Evolutionary conservation across 2,888 invertebrate species (phyloP).

Genomic region (Cephus pulcher): DNA sequence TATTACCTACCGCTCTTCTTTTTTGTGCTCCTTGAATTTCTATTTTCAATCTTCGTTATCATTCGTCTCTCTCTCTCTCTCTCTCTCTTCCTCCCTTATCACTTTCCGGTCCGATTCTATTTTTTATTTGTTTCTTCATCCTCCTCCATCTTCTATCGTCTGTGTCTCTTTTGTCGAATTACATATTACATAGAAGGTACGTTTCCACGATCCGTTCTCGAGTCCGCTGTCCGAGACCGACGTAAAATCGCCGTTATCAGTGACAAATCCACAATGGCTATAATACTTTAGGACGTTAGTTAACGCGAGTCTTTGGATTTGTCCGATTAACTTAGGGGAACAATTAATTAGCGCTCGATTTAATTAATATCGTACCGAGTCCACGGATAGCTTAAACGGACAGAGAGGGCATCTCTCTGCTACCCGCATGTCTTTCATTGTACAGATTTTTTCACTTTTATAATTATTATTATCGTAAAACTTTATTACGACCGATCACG

Average conservation of each 20-base stretch:
- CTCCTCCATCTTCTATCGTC: slow-evolving; percentile 9
- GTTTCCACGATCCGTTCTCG: neutral
- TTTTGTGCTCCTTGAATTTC: neutral
- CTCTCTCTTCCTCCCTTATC: neutral
- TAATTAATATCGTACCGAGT: neutral
- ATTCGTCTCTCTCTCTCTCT: neutral
- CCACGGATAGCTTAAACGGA: slow-evolving; percentile 53
- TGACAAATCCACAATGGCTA: neutral
- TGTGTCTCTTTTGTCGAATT: slow-evolving; percentile 20
- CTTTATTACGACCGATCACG: slow-evolving; percentile 54
- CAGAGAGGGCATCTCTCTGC: slow-evolving; percentile 64
- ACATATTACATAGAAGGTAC: neutral
- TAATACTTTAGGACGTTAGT: neutral
- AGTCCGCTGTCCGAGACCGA: neutral
- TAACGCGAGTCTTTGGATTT: neutral
- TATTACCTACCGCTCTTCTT: neutral
- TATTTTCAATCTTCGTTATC: neutral
- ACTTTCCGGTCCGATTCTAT: slow-evolving; percentile 2
- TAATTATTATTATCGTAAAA: slow-evolving; percentile 59
- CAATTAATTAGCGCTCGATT: neutral
- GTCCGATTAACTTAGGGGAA: neutral
- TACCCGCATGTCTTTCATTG: slow-evolving; percentile 67
- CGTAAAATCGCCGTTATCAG: neutral
- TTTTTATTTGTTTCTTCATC: neutral
- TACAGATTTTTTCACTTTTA: slow-evolving; percentile 67